A percentile compares a stretch with the other conserved stretches of the same genome.
These are phyloP conservation scores for Coregonus ussuriensis DNA, from an alignment of 2,797 vertebrate species.

Conservation along the genomic window DNA sequence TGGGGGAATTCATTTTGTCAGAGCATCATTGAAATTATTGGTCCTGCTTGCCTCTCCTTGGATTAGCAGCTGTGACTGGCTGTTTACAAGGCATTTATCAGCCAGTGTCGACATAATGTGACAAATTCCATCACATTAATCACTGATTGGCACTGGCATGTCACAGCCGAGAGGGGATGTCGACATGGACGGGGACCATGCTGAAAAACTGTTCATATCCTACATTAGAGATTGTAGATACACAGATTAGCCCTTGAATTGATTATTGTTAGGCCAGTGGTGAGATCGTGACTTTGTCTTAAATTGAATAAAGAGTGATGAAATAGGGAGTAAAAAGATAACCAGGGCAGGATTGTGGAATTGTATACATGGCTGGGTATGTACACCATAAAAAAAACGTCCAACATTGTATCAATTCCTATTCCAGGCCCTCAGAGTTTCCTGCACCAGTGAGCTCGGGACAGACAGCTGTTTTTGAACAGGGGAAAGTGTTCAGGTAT, in stretches of 20 bases:
- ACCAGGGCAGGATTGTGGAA: constrained; percentile 45
- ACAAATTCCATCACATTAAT: constrained; percentile 83
- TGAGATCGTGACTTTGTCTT: constrained; percentile 41
- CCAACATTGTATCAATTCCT: no score
- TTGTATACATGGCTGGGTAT: constrained; percentile 53
- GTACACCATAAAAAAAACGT: constrained; percentile 54
- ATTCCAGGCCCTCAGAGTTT: no score
- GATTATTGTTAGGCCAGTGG: constrained; percentile 44
- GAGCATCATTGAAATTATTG: constrained; percentile 82
- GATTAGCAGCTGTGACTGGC: constrained; percentile 80
- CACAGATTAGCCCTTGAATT: constrained; percentile 52
- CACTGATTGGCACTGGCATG: constrained; percentile 71
- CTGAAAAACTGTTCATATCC: constrained; percentile 46
- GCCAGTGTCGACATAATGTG: constrained; percentile 76
- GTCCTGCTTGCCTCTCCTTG: constrained; percentile 77
- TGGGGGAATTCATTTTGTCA: constrained; percentile 75
- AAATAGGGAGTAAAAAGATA: constrained; percentile 42
- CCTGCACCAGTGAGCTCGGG: no score
- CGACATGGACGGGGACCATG: constrained; percentile 54
- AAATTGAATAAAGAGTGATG: constrained; percentile 43
- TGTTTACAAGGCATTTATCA: constrained; percentile 86
- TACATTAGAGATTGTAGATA: constrained; percentile 52
- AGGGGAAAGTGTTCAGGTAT: no score
- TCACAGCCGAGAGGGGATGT: constrained; percentile 56
- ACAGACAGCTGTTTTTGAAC: no score